phyloP scores from a whole-genome alignment of 2,797 vertebrate genomes.

The Trichosurus vulpecula region DNA sequence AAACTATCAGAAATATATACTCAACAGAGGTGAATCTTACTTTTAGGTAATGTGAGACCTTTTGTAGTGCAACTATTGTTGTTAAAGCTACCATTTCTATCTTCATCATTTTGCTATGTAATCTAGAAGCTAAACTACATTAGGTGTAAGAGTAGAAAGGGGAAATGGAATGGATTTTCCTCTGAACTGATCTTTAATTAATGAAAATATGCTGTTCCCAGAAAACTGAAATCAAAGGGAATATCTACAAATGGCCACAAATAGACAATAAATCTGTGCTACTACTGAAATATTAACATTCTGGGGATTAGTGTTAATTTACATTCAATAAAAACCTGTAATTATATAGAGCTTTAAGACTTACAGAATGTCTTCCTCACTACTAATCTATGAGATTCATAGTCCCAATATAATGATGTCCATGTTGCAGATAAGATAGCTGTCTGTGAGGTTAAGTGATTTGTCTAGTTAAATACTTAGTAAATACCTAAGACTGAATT shows the following conservation, averaged over 20 bases:
- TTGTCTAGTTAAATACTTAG: not conserved
- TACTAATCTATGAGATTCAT: not conserved
- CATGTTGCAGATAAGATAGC: not conserved
- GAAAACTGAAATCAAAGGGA: not conserved
- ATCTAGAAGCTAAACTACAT: not conserved
- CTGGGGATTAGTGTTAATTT: not conserved
- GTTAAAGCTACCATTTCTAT: not conserved
- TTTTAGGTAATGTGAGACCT: not conserved
- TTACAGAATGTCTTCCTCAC: not conserved
- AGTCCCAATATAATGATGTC: not conserved
- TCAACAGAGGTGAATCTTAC: not conserved
- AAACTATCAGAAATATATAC: not conserved
- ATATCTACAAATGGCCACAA: not conserved
- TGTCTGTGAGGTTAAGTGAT: not conserved
- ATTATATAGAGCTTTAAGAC: not conserved
- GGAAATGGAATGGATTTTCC: not conserved
- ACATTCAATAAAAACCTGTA: not conserved
- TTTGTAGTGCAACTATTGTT: not conserved
- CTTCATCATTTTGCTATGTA: not conserved
- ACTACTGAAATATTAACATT: not conserved
- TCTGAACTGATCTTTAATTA: not conserved
- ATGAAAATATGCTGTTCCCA: not conserved
- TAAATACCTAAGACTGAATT: not conserved
- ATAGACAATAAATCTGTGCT: not conserved
- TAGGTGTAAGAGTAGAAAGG: not conserved